Evolutionary conservation across 2,113 vertebrate species (phyloP).

Genomic region (Oncorhynchus tshawytscha): DNA sequence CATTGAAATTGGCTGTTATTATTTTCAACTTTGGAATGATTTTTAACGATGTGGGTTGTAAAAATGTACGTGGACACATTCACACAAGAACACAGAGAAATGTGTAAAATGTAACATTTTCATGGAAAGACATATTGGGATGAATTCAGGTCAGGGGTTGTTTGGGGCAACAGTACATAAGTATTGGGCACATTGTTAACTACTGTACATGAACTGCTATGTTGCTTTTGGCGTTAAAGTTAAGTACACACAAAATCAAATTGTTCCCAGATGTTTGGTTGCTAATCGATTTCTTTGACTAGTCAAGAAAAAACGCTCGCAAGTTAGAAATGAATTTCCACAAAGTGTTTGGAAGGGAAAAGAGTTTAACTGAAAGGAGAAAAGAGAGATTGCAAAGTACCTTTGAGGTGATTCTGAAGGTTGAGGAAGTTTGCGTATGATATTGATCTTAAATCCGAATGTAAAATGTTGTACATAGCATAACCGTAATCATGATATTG

Average conservation of each 20-base stretch:
- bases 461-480: constrained; percentile 22
- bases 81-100: background rate
- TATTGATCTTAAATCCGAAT: constrained; percentile 22
- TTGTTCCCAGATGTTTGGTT: background rate
- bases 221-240: background rate
- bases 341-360: background rate
- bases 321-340: constrained; percentile 7
- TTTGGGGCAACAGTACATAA: too few relatives aligned
- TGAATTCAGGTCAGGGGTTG: too few relatives aligned
- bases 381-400: background rate
- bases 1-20: background rate
- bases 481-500: constrained; percentile 4
- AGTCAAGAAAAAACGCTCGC: background rate
- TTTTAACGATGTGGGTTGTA: background rate
- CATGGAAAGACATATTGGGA: background rate
- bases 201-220: background rate
- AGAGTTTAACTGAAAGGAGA: background rate
- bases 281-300: background rate
- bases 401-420: constrained; percentile 14
- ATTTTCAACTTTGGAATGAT: background rate
- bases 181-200: background rate
- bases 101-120: background rate
- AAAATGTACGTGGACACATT: background rate
- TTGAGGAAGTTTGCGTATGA: constrained; percentile 12
- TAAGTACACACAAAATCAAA: background rate